A percentile compares a stretch with the other conserved stretches of the same genome.
These are phyloP conservation scores for Oopsacas minuta DNA, from an alignment of 37 sponge, comb jelly and placozoan species.

Conservation along the genomic window DNA sequence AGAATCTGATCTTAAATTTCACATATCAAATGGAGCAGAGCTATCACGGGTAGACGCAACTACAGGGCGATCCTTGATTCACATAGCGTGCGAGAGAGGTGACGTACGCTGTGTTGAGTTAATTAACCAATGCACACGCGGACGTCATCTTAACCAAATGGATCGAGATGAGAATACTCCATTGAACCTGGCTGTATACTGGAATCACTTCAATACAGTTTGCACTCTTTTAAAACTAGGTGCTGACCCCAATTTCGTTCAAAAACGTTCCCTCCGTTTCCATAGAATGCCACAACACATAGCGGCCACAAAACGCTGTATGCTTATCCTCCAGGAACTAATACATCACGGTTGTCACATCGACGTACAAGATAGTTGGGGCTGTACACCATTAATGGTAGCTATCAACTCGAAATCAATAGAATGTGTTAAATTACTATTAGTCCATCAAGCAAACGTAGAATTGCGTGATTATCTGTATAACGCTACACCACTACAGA, in stretches of 20 bases:
- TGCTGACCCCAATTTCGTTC: neutral
- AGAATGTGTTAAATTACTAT: conserved; percentile 26
- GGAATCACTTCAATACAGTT: neutral
- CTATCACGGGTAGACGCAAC: neutral
- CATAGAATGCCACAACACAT: conserved; percentile 49
- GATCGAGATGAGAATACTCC: conserved; percentile 19
- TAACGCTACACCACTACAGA: conserved; percentile 42
- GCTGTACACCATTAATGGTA: conserved; percentile 55
- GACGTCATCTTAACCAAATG: neutral
- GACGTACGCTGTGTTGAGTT: conserved; percentile 4
- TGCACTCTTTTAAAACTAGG: neutral
- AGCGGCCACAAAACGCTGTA: conserved; percentile 41
- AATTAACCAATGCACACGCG: neutral
- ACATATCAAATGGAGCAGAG: neutral
- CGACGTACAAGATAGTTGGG: conserved; percentile 64
- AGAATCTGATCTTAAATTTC: neutral
- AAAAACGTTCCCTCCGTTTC: conserved; percentile 21
- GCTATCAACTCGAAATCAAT: conserved; percentile 29
- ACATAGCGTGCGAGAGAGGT: neutral
- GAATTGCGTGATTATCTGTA: conserved; percentile 28
- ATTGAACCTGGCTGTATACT: conserved; percentile 17
- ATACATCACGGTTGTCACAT: conserved; percentile 23
- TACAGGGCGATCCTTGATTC: neutral
- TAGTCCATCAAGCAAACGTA: conserved; percentile 21
- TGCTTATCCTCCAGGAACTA: conserved; percentile 26